Conservation (phyloP, 2,888 invertebrate genomes). For the Coelopa pilipes region DNA sequence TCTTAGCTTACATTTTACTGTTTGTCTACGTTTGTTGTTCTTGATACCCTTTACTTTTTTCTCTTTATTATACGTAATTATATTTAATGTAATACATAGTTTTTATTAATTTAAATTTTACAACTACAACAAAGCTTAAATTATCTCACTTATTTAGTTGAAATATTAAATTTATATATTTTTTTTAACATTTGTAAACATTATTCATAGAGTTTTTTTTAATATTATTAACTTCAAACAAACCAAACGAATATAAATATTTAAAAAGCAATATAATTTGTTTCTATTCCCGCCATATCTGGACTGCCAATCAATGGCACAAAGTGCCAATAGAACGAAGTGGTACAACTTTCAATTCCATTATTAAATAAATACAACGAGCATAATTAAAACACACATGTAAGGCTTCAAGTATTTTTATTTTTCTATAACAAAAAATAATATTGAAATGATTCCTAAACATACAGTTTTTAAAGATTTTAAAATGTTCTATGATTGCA, state of each 20-base stretch:
- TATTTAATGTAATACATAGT: neutral
- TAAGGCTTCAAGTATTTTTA: neutral
- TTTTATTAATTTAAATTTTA: slow-evolving; percentile 18
- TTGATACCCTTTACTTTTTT: neutral
- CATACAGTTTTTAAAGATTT: neutral
- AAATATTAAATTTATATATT: slow-evolving; percentile 13
- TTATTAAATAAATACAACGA: neutral
- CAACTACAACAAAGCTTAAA: slow-evolving; percentile 8
- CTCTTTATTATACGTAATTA: slow-evolving; percentile 24
- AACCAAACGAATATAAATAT: slow-evolving; percentile 35
- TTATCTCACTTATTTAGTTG: slow-evolving; percentile 25
- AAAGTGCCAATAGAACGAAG: too few species aligned
- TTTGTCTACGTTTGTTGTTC: slow-evolving; percentile 3
- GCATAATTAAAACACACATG: neutral
- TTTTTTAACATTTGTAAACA: slow-evolving; percentile 18
- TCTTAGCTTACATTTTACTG: too few species aligned
- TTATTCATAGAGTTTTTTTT: slow-evolving; percentile 18
- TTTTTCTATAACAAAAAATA: neutral
- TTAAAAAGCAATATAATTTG: slow-evolving; percentile 13
- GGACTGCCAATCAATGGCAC: too few species aligned
- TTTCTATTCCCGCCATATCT: neutral
- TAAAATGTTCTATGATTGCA: neutral
- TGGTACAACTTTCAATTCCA: neutral
- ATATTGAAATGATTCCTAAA: neutral
- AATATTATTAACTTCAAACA: slow-evolving; percentile 26